These are phyloP conservation scores for Fragum whitleyi DNA, from an alignment of 2,888 invertebrate species.

Conservation along the genomic window DNA sequence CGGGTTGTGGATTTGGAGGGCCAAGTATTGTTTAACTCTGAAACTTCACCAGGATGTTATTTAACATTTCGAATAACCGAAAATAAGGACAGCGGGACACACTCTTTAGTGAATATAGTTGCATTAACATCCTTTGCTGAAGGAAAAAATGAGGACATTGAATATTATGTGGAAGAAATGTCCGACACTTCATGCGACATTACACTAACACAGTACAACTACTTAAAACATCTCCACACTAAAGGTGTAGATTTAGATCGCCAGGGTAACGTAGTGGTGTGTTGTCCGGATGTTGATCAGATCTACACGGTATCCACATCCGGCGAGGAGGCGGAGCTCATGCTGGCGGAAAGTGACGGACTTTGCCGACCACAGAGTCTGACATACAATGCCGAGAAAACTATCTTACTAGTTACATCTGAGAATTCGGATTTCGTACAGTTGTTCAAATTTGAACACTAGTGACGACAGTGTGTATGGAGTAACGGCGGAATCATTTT, in stretches of 20 bases:
- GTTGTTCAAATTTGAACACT: slow-evolving; percentile 48
- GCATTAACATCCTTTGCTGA: slow-evolving; percentile 42
- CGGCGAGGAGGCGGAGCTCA: slow-evolving; percentile 45
- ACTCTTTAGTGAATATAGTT: slow-evolving; percentile 13
- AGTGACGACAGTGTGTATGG: neutral
- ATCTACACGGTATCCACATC: slow-evolving; percentile 49
- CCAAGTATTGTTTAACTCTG: slow-evolving; percentile 36
- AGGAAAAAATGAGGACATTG: slow-evolving; percentile 32
- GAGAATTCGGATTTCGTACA: slow-evolving; percentile 54
- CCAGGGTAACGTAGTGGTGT: slow-evolving; percentile 45
- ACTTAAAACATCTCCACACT: slow-evolving; percentile 46
- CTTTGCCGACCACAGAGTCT: slow-evolving; percentile 51
- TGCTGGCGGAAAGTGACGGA: slow-evolving; percentile 56
- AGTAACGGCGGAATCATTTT: no score
- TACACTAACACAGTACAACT: slow-evolving; percentile 46
- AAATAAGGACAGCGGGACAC: neutral
- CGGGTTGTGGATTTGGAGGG: slow-evolving; percentile 50
- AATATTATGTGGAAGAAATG: slow-evolving; percentile 22
- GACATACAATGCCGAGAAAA: slow-evolving; percentile 40
- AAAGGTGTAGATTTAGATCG: slow-evolving; percentile 47
- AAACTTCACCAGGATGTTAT: slow-evolving; percentile 40
- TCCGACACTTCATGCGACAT: neutral
- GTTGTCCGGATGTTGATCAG: slow-evolving; percentile 57
- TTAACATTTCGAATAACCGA: neutral
- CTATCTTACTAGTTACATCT: slow-evolving; percentile 47